Evolutionary conservation across 2,888 invertebrate genomes (phyloP).

Genomic region (Allophyes oxyacanthae): DNA sequence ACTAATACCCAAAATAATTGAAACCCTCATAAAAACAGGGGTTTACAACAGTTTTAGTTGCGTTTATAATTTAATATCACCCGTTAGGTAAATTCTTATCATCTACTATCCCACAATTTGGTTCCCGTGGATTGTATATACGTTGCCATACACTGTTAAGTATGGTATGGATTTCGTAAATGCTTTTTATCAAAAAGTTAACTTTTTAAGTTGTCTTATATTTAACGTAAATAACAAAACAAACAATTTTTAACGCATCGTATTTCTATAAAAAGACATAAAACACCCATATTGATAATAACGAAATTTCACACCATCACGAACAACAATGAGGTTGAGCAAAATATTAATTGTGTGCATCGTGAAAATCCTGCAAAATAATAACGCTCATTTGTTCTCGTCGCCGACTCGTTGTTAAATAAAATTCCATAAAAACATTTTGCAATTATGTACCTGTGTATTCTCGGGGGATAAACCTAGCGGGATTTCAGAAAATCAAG

Average conservation of each 20-base stretch:
- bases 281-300: background rate
- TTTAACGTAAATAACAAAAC: too few relatives aligned
- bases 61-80: conserved; percentile 21
- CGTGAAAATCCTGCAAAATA: conserved; percentile 10
- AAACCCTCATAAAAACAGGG: conserved; percentile 33
- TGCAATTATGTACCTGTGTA: conserved; percentile 30
- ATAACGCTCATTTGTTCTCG: conserved; percentile 9
- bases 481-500: conserved; percentile 39
- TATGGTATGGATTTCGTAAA: too few relatives aligned
- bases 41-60: conserved; percentile 19
- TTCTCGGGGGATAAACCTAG: conserved; percentile 27
- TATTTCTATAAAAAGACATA: too few relatives aligned
- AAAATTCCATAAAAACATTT: conserved; percentile 36
- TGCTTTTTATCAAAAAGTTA: too few relatives aligned
- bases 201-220: too few relatives aligned
- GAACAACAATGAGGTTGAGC: conserved; percentile 5
- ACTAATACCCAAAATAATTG: conserved; percentile 35
- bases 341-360: conserved; percentile 10
- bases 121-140: conserved; percentile 13
- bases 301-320: conserved; percentile 2
- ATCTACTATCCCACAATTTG: conserved; percentile 14
- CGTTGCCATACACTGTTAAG: background rate
- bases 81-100: conserved; percentile 32
- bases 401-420: conserved; percentile 21
- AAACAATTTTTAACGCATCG: too few relatives aligned